These are phyloP conservation scores for Nemoura dubitans DNA, from an alignment of 2,888 invertebrate species.

Conservation along the genomic window DNA sequence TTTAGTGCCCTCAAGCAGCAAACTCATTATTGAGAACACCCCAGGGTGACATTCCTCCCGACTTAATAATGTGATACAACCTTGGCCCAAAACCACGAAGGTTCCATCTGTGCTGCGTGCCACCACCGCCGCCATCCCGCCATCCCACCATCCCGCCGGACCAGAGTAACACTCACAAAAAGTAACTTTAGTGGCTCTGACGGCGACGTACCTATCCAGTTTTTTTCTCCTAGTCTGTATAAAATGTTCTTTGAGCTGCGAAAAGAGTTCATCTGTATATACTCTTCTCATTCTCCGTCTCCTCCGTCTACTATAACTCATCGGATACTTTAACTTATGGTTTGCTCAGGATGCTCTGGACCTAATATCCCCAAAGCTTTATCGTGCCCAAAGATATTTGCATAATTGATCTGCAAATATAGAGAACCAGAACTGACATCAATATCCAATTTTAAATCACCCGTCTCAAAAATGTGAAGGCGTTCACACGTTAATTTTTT, in stretches of 20 bases:
- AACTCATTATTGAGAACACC: background rate
- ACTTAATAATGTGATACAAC: constrained; percentile 16
- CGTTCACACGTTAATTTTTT: too few species aligned
- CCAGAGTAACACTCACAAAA: background rate
- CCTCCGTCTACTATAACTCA: background rate
- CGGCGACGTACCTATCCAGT: background rate
- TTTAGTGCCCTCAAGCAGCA: background rate
- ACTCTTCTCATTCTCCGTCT: background rate
- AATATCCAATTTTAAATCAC: too few species aligned
- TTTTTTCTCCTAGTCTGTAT: background rate
- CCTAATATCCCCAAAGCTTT: too few species aligned
- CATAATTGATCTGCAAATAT: too few species aligned
- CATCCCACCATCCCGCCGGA: background rate
- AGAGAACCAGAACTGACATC: too few species aligned
- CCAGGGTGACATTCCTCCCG: constrained; percentile 22
- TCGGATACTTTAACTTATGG: background rate
- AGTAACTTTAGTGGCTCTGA: background rate
- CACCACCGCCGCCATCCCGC: too few species aligned
- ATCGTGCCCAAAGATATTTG: too few species aligned
- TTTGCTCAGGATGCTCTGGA: too few species aligned
- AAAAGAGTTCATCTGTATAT: background rate
- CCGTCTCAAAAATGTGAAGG: too few species aligned
- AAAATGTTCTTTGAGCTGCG: too few species aligned
- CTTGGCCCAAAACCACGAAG: constrained; percentile 18
- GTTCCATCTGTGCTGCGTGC: background rate